Base-by-base conservation (phyloP, 2,113 vertebrate genomes). In the Chascanopsetta lugubris region DNA sequence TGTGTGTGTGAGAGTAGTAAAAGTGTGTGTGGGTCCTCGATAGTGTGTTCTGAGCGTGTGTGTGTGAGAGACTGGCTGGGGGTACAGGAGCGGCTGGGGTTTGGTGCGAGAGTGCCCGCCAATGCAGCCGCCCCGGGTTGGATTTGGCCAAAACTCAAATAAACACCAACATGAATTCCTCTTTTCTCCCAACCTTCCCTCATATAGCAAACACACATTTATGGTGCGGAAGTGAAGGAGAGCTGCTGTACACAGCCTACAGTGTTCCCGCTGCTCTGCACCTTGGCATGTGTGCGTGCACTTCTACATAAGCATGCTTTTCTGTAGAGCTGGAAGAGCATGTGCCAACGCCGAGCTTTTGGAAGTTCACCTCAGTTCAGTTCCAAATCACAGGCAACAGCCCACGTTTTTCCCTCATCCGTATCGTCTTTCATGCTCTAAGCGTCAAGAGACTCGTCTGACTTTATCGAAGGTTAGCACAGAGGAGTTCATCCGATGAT, bases 91-190 rank as follows among this genome's bases (percentile, higher is more conserved):
- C 77, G 65, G 68, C 81, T 85, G 89, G 85, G 77, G 86, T 83
- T 88, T 64, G 84, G 84, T 72, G 70, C 18, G 60, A 36, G 61
- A 38, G n/a, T 15, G 50, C 0, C 36, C 20, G 55, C 84, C 80
- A 76, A 24, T 22, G 9, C 65, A 53, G 56, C 73, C 56, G 76
- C 77, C 70, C 75, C 48, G 79, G 69, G 84, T 87, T 84, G 77
- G 83, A 91, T 86, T 90, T 82, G 80, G 87, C 88, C 77, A 40
- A 75, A 84, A 72, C 78, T 90, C 90, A 88, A 86, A 92, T 92
- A 93, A 92, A 93, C 91, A 92, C 60, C 77, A 59, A 80, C 78
- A 92, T 92, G 91, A 93, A 92, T 92, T 89, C 91, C 84, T 86
- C 91, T 90, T 93, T 92, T 92, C 90, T 92, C 89, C 64, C 59